A percentile compares a stretch with the other conserved stretches of the same genome.
Evolutionary conservation across 2,797 vertebrate species (phyloP).

Genomic region (Tokudaia muenninki): DNA sequence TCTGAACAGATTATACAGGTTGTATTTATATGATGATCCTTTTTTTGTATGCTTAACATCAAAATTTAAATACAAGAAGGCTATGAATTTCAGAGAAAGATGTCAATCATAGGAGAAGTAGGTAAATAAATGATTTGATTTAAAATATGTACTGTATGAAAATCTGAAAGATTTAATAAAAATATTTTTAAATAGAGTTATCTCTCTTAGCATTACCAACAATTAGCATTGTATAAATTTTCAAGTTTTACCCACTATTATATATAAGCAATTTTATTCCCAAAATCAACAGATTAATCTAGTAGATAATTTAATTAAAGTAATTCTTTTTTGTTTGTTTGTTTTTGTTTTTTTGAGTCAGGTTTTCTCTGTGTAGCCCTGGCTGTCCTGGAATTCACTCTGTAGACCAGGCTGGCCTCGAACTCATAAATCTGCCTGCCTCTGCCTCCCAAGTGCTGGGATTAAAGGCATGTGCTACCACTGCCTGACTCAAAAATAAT

Average conservation of each 20-base stretch:
- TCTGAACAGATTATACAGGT: not conserved
- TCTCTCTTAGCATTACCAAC: not conserved
- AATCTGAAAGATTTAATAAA: not conserved
- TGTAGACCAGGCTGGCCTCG: no score
- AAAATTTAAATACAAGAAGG: not conserved
- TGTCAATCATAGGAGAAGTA: not conserved
- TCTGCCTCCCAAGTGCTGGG: no score
- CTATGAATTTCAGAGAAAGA: not conserved
- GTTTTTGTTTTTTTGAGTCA: no score
- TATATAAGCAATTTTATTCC: not conserved
- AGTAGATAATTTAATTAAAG: not conserved
- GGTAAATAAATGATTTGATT: not conserved
- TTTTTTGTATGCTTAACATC: not conserved
- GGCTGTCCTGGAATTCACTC: no score
- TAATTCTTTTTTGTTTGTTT: no score
- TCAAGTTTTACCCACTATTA: not conserved
- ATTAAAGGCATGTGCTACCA: no score
- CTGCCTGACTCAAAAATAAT: not conserved
- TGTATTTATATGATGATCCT: not conserved
- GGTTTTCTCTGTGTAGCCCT: no score
- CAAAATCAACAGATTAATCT: not conserved
- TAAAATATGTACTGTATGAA: not conserved
- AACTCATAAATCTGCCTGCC: no score
- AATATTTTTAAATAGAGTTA: not conserved
- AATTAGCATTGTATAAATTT: not conserved